Base-by-base conservation (phyloP, 1,140 invertebrate genomes). In the Caligus rogercresseyi region DNA sequence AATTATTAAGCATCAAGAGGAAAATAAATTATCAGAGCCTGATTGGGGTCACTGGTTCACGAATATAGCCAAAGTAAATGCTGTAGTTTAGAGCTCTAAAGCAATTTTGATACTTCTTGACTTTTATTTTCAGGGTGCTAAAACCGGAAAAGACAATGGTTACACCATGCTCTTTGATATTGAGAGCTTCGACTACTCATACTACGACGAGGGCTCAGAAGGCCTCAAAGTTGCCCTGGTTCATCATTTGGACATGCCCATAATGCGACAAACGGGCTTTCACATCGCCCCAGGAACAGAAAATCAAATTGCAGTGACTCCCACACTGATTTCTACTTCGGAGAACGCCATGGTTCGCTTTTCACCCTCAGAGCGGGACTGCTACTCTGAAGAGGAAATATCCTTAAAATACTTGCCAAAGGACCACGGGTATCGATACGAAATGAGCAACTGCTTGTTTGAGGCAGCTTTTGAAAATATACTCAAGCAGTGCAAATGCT, bases 391-490 rank as follows among this genome's bases (percentile, higher is more conserved):
- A 21, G 53, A 55, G 15, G 61, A 63, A 53, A 63, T 63, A 16
- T 19, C 52, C 1, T 21, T 63, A 19, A 63, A 53, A 25, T 63
- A 59, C 25, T 51, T 63, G 11, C 61, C 61, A n/a, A 56, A 25
- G 16, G 61, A 56, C 11, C 61, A 63, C 57, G 61, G 61, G 25
- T 63, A 63, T 63, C 18, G 61, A 14, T 63, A 63, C 21, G 61
- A 63, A 56, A 63, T 63, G 61, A 55, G 52, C 24, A 63, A 63
- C 52, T 63, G 61, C 24, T 25, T 63, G n/a, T 63, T 63, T 24
- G 61, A 63, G 25, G 61, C 61, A 20, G 54, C 61, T 14, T 63
- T 63, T 26, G 61, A 63, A 26, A 54, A 63, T 55, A 63, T 63
- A 19, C 52, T 63, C 3, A 7, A 60, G 57, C 23, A 43, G 16